phyloP scores from a whole-genome alignment of 2,888 invertebrate genomes.

The Tromatobia lineatoria region DNA sequence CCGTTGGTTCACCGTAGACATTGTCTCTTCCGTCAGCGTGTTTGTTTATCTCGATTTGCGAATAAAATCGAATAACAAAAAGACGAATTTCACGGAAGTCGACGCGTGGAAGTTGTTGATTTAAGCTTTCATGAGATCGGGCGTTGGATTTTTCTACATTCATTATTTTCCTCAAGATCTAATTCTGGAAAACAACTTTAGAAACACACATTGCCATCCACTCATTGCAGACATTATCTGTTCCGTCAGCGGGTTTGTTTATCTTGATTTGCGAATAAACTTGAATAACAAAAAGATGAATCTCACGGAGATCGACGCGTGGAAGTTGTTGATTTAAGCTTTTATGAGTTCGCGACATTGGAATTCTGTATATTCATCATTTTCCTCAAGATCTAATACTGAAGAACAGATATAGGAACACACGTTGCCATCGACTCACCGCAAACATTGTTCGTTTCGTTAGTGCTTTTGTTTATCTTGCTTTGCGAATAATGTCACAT shows the following conservation, averaged over 20 bases:
- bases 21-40: not conserved
- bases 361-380: too few species aligned
- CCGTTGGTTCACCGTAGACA: not conserved
- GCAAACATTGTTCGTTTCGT: not conserved
- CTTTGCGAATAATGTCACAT: not conserved
- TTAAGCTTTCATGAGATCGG: not conserved
- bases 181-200: too few species aligned
- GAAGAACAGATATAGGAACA: too few species aligned
- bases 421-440: not conserved
- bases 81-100: not conserved
- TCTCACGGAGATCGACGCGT: not conserved
- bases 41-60: not conserved
- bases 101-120: not conserved
- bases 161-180: too few species aligned
- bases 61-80: not conserved
- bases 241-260: not conserved
- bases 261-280: not conserved
- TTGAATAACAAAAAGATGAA: not conserved
- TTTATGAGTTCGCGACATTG: too few species aligned
- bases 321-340: not conserved
- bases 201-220: conserved; percentile 15
- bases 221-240: not conserved
- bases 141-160: too few species aligned
- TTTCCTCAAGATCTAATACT: too few species aligned
- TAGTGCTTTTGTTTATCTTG: not conserved